Evolutionary conservation across 2,888 invertebrate genomes (phyloP), one percentile per base, ranked within the genome.

Genomic region (Lithophane semibrunnea): DNA sequence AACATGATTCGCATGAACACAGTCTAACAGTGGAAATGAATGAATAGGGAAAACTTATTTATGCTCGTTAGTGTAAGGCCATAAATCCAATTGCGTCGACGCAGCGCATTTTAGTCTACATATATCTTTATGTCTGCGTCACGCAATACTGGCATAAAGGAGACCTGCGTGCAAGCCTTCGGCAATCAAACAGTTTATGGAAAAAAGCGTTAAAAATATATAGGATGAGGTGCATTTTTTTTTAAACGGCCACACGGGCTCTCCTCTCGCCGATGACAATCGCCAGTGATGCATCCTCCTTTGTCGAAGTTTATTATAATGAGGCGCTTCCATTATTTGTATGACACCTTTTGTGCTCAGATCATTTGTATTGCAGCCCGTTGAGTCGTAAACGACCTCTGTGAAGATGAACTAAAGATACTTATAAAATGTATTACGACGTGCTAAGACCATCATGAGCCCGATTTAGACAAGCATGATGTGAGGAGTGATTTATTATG

Each of bases 81-180:
- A 86, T 88, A 84, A 79, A 86, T 86, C 82, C 86, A 82, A 74
- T 56, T 67, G 60, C 60, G 75, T 74, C 80, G 67, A 73, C 79
- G 68, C 69, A 75, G 54, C 60, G 49, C 63, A 72, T 66, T 80
- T 78, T 72, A 44, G 73, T 67, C 44, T 77, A n/a, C n/a, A n/a
- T n/a, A 56, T 82, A 80, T 79, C 82, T 80, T 77, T 75, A 52
- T 61, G 79, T 75, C 54, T 61, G 79, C 77, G 85, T 81, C 91
- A 91, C 91, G 92, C 92, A 83, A 91, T 88, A 85, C 58, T 77
- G 82, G 82, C 84, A 89, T 90, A 89, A 89, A 89, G 84, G 61
- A 74, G 72, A 71, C 29, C 12, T 79, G 84, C 80, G 77, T 86
- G 82, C 67, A 67, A 76, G 47, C 37, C 52, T 69, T 64, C 60